phyloP scores from a whole-genome alignment of 2,113 vertebrate genomes.

The Cavia aperea region DNA sequence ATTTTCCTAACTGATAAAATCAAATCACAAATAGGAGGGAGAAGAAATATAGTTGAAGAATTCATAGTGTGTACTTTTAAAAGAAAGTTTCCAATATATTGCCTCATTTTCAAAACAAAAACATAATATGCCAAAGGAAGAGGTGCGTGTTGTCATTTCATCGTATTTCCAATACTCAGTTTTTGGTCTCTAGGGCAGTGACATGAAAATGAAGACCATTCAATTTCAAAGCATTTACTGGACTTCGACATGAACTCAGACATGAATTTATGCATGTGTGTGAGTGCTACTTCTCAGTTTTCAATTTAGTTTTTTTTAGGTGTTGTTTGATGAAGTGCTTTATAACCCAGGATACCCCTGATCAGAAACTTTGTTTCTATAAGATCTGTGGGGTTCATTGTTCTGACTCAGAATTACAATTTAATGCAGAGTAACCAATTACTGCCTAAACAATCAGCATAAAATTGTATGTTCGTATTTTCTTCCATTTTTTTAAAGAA shows the following conservation, averaged over 20 bases:
- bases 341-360: neutral
- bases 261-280: neutral
- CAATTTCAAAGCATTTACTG: constrained; percentile 30
- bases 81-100: neutral
- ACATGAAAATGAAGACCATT: constrained; percentile 20
- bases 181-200: neutral
- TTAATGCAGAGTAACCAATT: constrained; percentile 17
- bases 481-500: constrained; percentile 50
- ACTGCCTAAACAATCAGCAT: constrained; percentile 48
- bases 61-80: constrained; percentile 4
- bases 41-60: neutral
- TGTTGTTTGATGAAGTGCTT: neutral
- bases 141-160: neutral
- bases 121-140: neutral
- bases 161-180: neutral
- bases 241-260: neutral
- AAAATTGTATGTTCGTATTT: constrained; percentile 33
- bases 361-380: neutral
- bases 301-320: neutral
- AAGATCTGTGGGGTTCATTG: constrained; percentile 1
- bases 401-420: constrained; percentile 49
- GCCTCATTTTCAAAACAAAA: constrained; percentile 43
- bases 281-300: neutral
- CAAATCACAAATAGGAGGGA: neutral
- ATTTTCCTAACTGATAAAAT: constrained; percentile 35